phyloP scores from a whole-genome alignment of 2,113 vertebrate genomes.

The Megaleporinus macrocephalus region DNA sequence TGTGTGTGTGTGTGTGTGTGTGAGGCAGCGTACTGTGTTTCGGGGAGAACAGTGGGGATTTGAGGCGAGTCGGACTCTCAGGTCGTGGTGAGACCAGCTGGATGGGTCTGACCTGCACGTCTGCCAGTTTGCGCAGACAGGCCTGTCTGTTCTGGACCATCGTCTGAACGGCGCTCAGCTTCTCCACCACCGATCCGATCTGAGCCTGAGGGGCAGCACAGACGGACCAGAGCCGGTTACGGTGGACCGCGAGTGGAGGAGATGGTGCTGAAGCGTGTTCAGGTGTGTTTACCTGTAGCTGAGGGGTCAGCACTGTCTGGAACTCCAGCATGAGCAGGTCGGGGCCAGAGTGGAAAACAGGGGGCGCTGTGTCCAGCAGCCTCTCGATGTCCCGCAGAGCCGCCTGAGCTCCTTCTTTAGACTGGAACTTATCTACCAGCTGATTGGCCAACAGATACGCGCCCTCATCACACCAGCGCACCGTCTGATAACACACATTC shows the following conservation, averaged over 20 bases:
- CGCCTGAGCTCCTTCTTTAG: slow-evolving; percentile 88
- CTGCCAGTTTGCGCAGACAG: slow-evolving; percentile 82
- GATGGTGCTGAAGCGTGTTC: background rate
- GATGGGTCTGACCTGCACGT: slow-evolving; percentile 81
- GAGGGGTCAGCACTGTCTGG: slow-evolving; percentile 81
- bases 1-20: background rate
- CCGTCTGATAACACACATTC: slow-evolving; percentile 74
- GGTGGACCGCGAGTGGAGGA: background rate
- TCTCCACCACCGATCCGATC: slow-evolving; percentile 82
- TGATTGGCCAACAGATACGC: slow-evolving; percentile 93
- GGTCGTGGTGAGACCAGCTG: slow-evolving; percentile 85
- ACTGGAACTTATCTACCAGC: slow-evolving; percentile 90
- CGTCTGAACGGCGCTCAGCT: slow-evolving; percentile 82
- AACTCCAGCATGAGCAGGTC: slow-evolving; percentile 84
- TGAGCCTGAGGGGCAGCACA: slow-evolving; percentile 76
- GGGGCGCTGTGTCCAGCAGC: slow-evolving; percentile 84
- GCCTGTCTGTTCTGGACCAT: slow-evolving; percentile 89
- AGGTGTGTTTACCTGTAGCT: background rate
- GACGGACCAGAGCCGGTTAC: background rate
- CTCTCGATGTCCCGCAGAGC: slow-evolving; percentile 85
- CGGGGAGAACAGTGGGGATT: slow-evolving; percentile 84
- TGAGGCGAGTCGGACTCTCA: slow-evolving; percentile 74
- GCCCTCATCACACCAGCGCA: slow-evolving; percentile 90
- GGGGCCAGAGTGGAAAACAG: slow-evolving; percentile 76
- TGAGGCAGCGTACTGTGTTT: slow-evolving; percentile 82